These are phyloP conservation scores for Galleria mellonella DNA, from an alignment of 1,140 invertebrate genomes.

Conservation along the genomic window DNA sequence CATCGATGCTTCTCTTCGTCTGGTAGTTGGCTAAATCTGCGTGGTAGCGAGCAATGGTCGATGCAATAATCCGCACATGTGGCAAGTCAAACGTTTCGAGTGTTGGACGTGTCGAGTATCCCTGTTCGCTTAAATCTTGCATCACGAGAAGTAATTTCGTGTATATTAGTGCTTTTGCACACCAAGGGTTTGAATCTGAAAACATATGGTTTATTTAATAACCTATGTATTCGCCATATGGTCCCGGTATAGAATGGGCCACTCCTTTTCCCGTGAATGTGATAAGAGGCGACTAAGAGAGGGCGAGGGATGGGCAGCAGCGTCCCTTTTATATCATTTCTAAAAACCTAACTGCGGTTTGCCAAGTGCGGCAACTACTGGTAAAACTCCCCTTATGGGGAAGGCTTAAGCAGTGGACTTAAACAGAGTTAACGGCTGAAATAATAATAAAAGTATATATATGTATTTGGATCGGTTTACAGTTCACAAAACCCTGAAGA, in stretches of 20 bases:
- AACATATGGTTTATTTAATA: background rate
- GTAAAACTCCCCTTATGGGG: background rate
- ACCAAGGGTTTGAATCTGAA: constrained; percentile 37
- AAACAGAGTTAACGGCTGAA: background rate
- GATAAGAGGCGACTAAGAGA: too few species aligned
- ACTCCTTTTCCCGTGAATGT: too few species aligned
- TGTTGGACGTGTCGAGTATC: constrained; percentile 24
- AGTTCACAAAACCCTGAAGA: too few species aligned
- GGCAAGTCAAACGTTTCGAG: constrained; percentile 27
- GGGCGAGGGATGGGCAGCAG: too few species aligned
- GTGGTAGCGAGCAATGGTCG: constrained; percentile 46
- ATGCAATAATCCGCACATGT: constrained; percentile 22
- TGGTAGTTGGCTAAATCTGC: constrained; percentile 41
- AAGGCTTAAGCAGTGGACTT: background rate
- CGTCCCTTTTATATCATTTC: background rate
- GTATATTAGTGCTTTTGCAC: constrained; percentile 31
- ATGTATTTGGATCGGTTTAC: too few species aligned
- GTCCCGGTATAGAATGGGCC: too few species aligned
- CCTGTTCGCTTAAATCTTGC: constrained; percentile 32
- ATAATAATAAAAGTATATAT: background rate
- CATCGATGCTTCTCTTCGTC: constrained; percentile 17
- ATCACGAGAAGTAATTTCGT: constrained; percentile 40
- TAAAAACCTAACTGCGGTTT: background rate
- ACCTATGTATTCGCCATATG: too few species aligned
- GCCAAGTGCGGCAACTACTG: too few species aligned